These are phyloP conservation scores for Gorsachius goisagi DNA, from an alignment of 2,113 vertebrate genomes.

Conservation along the genomic window DNA sequence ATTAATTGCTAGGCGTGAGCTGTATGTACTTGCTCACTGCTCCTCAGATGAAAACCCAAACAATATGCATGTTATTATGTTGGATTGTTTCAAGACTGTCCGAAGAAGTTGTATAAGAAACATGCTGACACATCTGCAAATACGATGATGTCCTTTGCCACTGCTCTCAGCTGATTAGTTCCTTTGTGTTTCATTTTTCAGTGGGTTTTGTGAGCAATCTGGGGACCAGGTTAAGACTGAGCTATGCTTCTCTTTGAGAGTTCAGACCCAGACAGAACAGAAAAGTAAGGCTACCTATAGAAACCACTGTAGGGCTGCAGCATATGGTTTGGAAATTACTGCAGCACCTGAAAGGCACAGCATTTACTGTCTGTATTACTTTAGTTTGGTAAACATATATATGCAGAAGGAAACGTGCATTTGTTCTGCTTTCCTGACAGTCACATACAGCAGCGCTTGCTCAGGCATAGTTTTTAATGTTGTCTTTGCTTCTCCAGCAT, in stretches of 20 bases:
- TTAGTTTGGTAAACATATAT: not conserved
- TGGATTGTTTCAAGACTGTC: not conserved
- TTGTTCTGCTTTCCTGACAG: not conserved
- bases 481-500: not conserved
- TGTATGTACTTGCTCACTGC: not conserved
- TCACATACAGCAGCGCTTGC: not conserved
- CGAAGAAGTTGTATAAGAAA: not conserved
- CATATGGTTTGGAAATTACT: not conserved
- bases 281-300: not conserved
- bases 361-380: not conserved
- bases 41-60: not conserved
- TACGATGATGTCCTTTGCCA: not conserved
- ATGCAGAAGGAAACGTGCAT: not conserved
- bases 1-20: not conserved
- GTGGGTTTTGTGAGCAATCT: not conserved
- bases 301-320: not conserved
- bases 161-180: not conserved
- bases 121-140: not conserved
- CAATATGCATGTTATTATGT: accelerated
- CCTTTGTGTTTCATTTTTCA: not conserved
- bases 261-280: not conserved
- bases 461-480: not conserved
- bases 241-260: not conserved
- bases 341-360: not conserved
- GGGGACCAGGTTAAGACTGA: not conserved